phyloP scores from a whole-genome alignment of 2,888 invertebrate genomes.

The Amblyjoppa fuscipennis region DNA sequence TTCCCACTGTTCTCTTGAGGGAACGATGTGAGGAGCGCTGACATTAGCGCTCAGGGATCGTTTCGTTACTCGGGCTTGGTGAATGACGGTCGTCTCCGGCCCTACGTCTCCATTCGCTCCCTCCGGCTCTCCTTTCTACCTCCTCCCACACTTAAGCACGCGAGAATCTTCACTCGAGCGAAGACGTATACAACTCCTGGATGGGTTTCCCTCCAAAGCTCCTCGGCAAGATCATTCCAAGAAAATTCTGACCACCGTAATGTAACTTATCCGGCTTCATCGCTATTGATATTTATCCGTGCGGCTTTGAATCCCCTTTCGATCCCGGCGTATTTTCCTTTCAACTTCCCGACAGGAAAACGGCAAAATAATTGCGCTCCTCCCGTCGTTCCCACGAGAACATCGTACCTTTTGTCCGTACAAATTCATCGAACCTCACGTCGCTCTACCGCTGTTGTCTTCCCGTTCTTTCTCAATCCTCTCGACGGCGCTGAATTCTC shows the following conservation, averaged over 20 bases:
- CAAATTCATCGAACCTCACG: background rate
- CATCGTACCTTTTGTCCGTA: background rate
- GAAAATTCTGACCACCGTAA: slow-evolving; percentile 8
- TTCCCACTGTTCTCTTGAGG: background rate
- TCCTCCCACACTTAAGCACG: background rate
- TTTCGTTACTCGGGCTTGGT: background rate
- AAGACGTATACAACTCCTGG: background rate
- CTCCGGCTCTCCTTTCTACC: background rate
- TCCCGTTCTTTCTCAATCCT: background rate
- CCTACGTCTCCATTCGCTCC: background rate
- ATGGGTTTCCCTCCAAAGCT: background rate
- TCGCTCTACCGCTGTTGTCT: background rate
- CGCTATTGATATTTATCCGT: slow-evolving; percentile 9
- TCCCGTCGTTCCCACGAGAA: background rate
- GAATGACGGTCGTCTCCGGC: background rate
- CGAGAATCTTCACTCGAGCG: background rate
- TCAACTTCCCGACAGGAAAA: background rate
- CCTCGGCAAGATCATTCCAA: background rate
- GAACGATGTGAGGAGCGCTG: slow-evolving; percentile 3
- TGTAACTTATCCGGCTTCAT: slow-evolving; percentile 3
- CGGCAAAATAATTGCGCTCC: background rate
- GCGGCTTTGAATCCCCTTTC: background rate
- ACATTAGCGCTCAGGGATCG: background rate
- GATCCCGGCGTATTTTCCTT: background rate
- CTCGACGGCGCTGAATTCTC: background rate